phyloP scores from a whole-genome alignment of 2,888 invertebrate genomes.

The Lacanobia wlatinum region DNA sequence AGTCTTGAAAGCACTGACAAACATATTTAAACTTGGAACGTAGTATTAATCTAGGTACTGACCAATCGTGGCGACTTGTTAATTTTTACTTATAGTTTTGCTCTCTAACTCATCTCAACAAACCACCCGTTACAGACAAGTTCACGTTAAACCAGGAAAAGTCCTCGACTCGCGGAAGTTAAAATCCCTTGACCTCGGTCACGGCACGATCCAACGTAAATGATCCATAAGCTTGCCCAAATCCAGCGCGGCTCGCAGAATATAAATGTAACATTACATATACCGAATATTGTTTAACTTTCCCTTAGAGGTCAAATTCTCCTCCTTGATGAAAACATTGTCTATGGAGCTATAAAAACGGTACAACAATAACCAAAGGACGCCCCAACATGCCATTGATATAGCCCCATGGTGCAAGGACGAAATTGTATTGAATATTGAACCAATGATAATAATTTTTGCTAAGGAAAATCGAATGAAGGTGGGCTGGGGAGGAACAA shows the following conservation, averaged over 20 bases:
- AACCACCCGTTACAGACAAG: not conserved
- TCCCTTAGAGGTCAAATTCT: constrained; percentile 1
- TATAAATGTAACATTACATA: constrained; percentile 29
- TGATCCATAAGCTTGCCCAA: constrained; percentile 16
- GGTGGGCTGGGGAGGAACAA: too few relatives aligned
- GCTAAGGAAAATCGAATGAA: not conserved
- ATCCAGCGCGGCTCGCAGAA: constrained; percentile 4
- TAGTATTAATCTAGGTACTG: too few relatives aligned
- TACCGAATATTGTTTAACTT: constrained; percentile 22
- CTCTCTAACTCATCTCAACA: not conserved
- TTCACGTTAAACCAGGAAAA: constrained; percentile 4
- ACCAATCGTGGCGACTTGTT: not conserved
- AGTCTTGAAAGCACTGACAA: not conserved
- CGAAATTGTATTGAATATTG: constrained; percentile 10
- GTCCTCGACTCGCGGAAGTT: not conserved
- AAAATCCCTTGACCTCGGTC: not conserved
- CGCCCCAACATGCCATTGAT: not conserved
- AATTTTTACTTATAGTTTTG: not conserved
- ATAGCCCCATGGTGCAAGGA: constrained; percentile 3
- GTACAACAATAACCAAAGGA: not conserved
- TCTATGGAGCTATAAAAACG: constrained; percentile 17
- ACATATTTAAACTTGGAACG: too few relatives aligned
- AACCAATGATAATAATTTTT: not conserved
- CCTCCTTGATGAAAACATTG: constrained; percentile 5
- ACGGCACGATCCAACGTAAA: constrained; percentile 12